phyloP scores from a whole-genome alignment of 2,888 invertebrate species.

The Diplolepis rosae region DNA sequence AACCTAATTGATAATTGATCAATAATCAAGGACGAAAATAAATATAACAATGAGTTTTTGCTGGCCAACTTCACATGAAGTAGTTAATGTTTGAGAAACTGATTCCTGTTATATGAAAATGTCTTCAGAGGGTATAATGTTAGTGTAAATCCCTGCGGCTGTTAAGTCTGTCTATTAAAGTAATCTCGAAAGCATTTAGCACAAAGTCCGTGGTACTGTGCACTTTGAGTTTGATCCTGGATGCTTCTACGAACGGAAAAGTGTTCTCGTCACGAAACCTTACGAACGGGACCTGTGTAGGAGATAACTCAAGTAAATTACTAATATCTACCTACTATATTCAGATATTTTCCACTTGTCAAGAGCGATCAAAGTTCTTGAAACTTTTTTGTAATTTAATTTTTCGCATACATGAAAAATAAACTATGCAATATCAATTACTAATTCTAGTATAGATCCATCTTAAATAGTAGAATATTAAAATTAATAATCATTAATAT shows the following conservation, averaged over 20 bases:
- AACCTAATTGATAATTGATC: neutral
- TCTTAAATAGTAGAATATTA: too few species aligned
- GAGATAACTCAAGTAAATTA: neutral
- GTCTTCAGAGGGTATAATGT: conserved; percentile 30
- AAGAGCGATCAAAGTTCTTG: neutral
- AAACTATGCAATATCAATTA: too few species aligned
- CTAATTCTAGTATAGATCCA: too few species aligned
- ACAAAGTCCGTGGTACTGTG: conserved; percentile 24
- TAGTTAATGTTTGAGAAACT: neutral
- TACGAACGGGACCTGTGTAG: neutral
- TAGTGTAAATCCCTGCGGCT: conserved; percentile 17
- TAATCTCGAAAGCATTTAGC: conserved; percentile 35
- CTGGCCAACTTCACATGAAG: neutral
- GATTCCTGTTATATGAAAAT: conserved; percentile 18
- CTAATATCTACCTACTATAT: neutral
- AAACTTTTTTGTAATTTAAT: neutral
- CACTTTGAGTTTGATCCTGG: conserved; percentile 1
- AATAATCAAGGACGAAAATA: neutral
- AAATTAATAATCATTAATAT: too few species aligned
- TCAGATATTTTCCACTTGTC: neutral
- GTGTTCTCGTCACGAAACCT: conserved; percentile 18
- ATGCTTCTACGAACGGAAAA: conserved; percentile 2
- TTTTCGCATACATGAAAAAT: too few species aligned
- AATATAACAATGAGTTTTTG: neutral
- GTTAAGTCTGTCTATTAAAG: conserved; percentile 29